Evolutionary conservation across 2,797 vertebrate species (phyloP), one percentile per base, ranked within the genome.

Genomic region (Ambastaia sidthimunki): DNA sequence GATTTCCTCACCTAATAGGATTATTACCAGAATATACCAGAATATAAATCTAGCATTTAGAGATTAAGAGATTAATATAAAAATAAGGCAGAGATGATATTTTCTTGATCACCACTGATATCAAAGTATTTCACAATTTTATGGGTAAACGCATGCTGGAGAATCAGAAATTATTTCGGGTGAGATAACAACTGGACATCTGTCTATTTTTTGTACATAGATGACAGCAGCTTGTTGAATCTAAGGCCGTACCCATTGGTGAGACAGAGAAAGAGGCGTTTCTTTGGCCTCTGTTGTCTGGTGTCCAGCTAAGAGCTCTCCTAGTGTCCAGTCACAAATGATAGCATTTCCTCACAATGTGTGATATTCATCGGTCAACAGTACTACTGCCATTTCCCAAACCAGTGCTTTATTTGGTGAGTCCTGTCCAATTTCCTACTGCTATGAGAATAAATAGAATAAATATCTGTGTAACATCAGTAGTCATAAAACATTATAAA

Each of bases 151-250:
- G 21, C 21, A 57, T 57, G 1, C 23, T 57, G 19, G 3, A 57
- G 10, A 57, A 57, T 57, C 5, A 19, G 55, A 57, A 3, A 57
- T 57, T 2, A 21, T 19, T 57, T 23, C 3, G n/a, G n/a, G n/a
- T 41, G 7, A 65, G 62, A 18, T 41, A 19, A 41, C 34, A 37
- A 34, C 47, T 31, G 48, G n/a, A 44, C 10, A 44, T 71, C 2
- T 67, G 23, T 63, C 71, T 89, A 34, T 85, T n/a, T 66, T 63
- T 34, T 34, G 25, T 81, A 12, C 71, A 76, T 91, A 99, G 97
- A 99, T 93, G 97, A 99, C 91, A 99, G 97, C 95, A 98, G 97
- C 93, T 95, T 99, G 92, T 94, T 98, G 90, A 98, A 98, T 91
- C 93, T 99, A 93, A 96, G 97, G 90, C 95, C 97, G 1, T 98